A percentile compares a stretch with the other conserved stretches of the same genome.
Evolutionary conservation across 2,888 invertebrate genomes (phyloP).

Genomic region (Drosophila antonietae): DNA sequence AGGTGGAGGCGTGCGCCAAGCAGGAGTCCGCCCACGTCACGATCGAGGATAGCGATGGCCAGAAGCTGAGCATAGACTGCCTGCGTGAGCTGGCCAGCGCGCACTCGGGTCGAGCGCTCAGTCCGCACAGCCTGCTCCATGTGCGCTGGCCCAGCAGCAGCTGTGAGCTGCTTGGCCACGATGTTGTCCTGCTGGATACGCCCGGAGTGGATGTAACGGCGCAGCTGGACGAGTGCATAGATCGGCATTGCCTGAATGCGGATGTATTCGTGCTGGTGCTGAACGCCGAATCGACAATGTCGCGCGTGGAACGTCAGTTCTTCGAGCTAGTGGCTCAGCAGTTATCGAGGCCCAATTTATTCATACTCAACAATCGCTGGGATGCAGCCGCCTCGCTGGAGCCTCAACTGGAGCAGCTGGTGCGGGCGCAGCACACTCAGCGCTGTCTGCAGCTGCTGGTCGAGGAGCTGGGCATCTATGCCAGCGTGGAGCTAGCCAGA

Average conservation of each 20-base stretch:
- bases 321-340: slow-evolving; percentile 98
- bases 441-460: slow-evolving; percentile 97
- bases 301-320: slow-evolving; percentile 99
- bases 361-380: slow-evolving; percentile 99
- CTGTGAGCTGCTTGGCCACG: slow-evolving; percentile 96
- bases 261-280: slow-evolving; percentile 99
- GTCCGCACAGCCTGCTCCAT: slow-evolving; percentile 92
- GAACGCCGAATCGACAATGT: slow-evolving; percentile 99
- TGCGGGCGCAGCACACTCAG: slow-evolving; percentile 95
- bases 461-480: slow-evolving; percentile 96
- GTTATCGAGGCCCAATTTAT: slow-evolving; percentile 99
- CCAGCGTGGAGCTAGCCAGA: slow-evolving; percentile 91
- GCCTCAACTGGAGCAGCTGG: slow-evolving; percentile 90
- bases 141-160: slow-evolving; percentile 91
- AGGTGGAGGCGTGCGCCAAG: slow-evolving; percentile 92
- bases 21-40: slow-evolving; percentile 93
- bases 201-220: slow-evolving; percentile 99
- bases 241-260: slow-evolving; percentile 99
- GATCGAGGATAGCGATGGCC: slow-evolving; percentile 90
- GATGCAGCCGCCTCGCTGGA: slow-evolving; percentile 98
- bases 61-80: slow-evolving; percentile 86
- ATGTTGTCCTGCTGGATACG: slow-evolving; percentile 99
- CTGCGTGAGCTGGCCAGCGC: slow-evolving; percentile 94
- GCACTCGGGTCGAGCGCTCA: slow-evolving; percentile 94
- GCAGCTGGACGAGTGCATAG: slow-evolving; percentile 99